These are phyloP conservation scores for Eubucco bourcierii DNA, from an alignment of 2,113 vertebrate genomes.

Conservation along the genomic window DNA sequence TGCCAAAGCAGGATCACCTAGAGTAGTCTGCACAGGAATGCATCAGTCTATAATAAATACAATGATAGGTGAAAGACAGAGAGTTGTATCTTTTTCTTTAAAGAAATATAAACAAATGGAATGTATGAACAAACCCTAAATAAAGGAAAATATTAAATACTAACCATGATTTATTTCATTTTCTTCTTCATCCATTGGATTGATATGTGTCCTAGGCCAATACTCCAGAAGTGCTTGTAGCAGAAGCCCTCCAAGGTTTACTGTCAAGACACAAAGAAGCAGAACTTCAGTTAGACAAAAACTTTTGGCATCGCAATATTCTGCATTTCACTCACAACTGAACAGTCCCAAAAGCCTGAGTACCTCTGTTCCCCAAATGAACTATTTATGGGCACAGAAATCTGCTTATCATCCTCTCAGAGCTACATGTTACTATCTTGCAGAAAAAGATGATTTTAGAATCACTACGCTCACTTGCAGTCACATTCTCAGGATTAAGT, in stretches of 20 bases:
- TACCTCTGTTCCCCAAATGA: neutral
- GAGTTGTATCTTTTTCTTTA: neutral
- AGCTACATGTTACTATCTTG: neutral
- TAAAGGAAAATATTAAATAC: conserved; percentile 23
- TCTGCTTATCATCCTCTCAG: neutral
- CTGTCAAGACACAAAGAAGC: conserved; percentile 53
- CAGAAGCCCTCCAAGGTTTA: conserved; percentile 94
- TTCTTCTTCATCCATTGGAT: conserved; percentile 98
- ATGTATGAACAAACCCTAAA: neutral
- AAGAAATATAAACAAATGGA: neutral
- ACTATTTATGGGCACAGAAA: neutral
- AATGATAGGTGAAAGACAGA: neutral
- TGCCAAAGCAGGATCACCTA: too few relatives aligned
- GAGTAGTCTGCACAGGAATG: too few relatives aligned
- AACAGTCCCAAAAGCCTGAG: neutral
- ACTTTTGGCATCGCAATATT: accelerated
- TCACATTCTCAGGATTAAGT: neutral
- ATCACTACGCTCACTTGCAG: neutral
- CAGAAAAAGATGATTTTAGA: neutral
- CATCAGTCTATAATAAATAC: neutral
- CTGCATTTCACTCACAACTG: neutral
- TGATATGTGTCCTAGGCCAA: conserved; percentile 97
- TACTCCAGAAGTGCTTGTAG: conserved; percentile 96
- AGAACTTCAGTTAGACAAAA: neutral
- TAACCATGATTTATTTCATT: conserved; percentile 91